Evolutionary conservation across 30 jellyfish, hydroid and myxozoan species (phyloP).

Genomic region (Cassiopea xamachana): DNA sequence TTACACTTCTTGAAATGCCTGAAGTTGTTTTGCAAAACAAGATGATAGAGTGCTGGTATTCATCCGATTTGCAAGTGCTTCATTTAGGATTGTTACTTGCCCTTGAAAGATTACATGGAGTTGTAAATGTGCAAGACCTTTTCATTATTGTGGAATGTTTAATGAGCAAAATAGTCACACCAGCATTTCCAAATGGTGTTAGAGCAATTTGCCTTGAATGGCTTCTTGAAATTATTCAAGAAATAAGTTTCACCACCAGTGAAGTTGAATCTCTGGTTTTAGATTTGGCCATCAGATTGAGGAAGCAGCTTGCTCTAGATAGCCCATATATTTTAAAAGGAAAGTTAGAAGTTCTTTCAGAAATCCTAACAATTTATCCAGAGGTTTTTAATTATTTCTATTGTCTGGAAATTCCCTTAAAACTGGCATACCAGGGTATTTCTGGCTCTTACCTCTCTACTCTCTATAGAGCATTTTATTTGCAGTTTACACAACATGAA

Average conservation of each 20-base stretch:
- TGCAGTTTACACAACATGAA: slow-evolving; percentile 7
- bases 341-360: slow-evolving; percentile 35
- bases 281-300: neutral
- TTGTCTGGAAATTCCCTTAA: slow-evolving; percentile 22
- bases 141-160: slow-evolving; percentile 28
- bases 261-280: neutral
- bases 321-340: slow-evolving; percentile 11
- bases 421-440: slow-evolving; percentile 38
- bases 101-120: slow-evolving; percentile 15
- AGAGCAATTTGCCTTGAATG: slow-evolving; percentile 48
- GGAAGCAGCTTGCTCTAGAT: slow-evolving; percentile 12
- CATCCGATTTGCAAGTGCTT: slow-evolving; percentile 35
- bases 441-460: slow-evolving; percentile 7
- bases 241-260: slow-evolving; percentile 10
- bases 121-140: slow-evolving; percentile 18
- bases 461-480: slow-evolving; percentile 26
- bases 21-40: slow-evolving; percentile 42
- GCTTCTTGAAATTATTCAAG: slow-evolving; percentile 34
- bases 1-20: slow-evolving; percentile 37
- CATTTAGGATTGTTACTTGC: slow-evolving; percentile 55
- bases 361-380: slow-evolving; percentile 10
- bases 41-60: slow-evolving; percentile 48
- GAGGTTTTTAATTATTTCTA: slow-evolving; percentile 1
- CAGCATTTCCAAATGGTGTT: slow-evolving; percentile 52
- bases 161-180: slow-evolving; percentile 15